Percentiles rank a stretch among this genome's conserved stretches.
These are phyloP conservation scores for Drosophila kuntzei DNA, from an alignment of 2,888 invertebrate genomes.

Conservation along the genomic window DNA sequence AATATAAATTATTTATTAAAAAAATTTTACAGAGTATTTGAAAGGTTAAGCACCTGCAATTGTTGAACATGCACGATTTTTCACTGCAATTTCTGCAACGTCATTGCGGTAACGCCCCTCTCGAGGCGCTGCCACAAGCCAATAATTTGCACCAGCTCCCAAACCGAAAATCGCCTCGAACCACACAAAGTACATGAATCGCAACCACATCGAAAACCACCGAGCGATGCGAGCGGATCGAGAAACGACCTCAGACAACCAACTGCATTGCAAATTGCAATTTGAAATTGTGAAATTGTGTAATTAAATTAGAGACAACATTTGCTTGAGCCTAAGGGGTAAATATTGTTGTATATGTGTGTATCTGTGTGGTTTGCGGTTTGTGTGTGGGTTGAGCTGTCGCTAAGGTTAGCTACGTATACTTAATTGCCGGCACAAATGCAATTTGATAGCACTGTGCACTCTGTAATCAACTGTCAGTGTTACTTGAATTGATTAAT, in stretches of 20 bases:
- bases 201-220: constrained; percentile 27
- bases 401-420: constrained; percentile 34
- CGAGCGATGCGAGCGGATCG: constrained; percentile 26
- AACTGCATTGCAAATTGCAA: constrained; percentile 58
- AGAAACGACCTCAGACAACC: constrained; percentile 53
- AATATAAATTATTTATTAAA: neutral
- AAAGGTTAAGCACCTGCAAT: constrained; percentile 17
- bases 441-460: constrained; percentile 46
- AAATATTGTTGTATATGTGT: neutral
- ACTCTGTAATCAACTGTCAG: constrained; percentile 33
- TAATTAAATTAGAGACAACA: constrained; percentile 61
- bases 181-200: constrained; percentile 22
- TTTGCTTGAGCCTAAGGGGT: neutral
- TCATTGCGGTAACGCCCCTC: constrained; percentile 68
- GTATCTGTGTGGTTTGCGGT: neutral
- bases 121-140: neutral
- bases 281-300: constrained; percentile 58
- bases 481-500: constrained; percentile 11
- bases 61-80: constrained; percentile 18
- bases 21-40: constrained; percentile 27
- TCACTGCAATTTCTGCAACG: constrained; percentile 64
- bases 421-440: constrained; percentile 21
- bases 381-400: constrained; percentile 9
- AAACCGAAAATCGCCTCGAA: constrained; percentile 9
- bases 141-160: neutral